Base-by-base conservation (phyloP, 2,888 invertebrate species). In the Odontocolon sp. region DNA sequence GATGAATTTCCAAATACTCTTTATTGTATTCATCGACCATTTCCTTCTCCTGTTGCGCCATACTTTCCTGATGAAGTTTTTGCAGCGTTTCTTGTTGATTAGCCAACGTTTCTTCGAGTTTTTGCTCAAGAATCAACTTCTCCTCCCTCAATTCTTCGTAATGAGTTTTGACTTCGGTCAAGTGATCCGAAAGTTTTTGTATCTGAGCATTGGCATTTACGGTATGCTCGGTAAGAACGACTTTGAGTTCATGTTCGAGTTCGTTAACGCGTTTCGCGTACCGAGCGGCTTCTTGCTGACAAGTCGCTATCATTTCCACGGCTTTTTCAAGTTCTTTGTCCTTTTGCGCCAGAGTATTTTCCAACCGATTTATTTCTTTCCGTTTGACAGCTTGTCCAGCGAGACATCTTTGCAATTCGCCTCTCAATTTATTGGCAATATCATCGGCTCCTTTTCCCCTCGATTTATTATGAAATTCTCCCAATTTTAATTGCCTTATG, bases 281-380 rank as follows among this genome's bases (percentile, higher is more conserved):
- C 45, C 81, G 83, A 26, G 84, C 72, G 14, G 85, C 86, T 78
- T 89, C 86, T 66, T 86, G 85, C 9, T 81, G 85, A 73, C 84
- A 85, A n/a, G 83, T 82, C 9, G 87, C 83, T 2, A 82, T 80
- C 28, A 82, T 66, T 28, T 66, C 75, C 52, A 81, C 72, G n/a
- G 87, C 87, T 76, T 88, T 87, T 1, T 85, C 81, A 2, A 88
- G 69, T 54, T 91, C 90, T 33, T 91, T 81, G 74, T 92, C 91
- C 76, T 87, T 90, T 66, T 89, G 88, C 0, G 85, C 80, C 2
- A 90, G 74, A 31, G 83, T 85, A 80, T 91, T 89, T 71, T 92
- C 91, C 21, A 92, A 81, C 42, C 89, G 89, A n/a, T 90, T 90
- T 38, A 92, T 92, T 80, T 92, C 92, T 73, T 92, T 92, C n/a